phyloP scores from a whole-genome alignment of 2,797 vertebrate genomes.

The Clarias laeviceps region DNA sequence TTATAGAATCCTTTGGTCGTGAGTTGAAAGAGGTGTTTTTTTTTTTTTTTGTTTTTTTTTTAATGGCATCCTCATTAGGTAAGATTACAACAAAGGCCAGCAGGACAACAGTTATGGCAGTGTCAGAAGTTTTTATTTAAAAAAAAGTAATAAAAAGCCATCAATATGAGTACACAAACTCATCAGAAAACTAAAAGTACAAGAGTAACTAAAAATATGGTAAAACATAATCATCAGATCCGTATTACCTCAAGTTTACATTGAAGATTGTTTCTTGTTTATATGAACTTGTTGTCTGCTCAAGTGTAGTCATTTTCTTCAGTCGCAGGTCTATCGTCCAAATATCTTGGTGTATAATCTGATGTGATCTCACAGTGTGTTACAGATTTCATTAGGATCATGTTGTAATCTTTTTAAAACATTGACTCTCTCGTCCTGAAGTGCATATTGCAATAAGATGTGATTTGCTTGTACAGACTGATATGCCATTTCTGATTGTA shows the following conservation, averaged over 20 bases:
- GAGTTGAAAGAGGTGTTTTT: background rate
- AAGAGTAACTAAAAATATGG: background rate
- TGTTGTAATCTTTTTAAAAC: background rate
- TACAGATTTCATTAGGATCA: background rate
- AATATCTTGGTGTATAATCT: background rate
- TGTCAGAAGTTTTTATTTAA: background rate
- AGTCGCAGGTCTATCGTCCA: background rate
- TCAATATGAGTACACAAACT: background rate
- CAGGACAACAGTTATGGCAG: background rate
- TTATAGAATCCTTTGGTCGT: background rate
- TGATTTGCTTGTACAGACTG: background rate
- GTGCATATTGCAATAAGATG: background rate
- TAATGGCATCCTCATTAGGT: background rate
- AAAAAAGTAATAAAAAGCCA: background rate
- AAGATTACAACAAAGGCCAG: no score
- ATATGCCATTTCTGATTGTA: background rate
- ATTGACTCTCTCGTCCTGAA: background rate
- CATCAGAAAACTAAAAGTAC: background rate
- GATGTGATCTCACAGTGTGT: background rate
- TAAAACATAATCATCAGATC: background rate
- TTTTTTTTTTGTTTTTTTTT: no score
- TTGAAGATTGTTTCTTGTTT: background rate
- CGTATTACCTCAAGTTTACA: background rate
- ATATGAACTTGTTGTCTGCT: background rate
- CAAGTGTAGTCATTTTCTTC: no score